phyloP scores from a whole-genome alignment of 2,113 vertebrate species.

The Todiramphus saurophagus region DNA sequence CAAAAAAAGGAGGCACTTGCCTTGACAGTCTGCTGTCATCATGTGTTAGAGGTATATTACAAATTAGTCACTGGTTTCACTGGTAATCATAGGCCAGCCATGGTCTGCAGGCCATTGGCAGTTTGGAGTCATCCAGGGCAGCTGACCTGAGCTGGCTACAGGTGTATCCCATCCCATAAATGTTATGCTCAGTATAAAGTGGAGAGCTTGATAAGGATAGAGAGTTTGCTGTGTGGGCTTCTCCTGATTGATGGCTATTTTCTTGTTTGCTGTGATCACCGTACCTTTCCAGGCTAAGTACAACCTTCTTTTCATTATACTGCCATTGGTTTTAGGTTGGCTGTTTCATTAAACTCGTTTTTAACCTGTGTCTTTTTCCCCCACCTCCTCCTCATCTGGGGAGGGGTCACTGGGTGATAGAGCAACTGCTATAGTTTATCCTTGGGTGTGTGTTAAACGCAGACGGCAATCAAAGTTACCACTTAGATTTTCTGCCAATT shows the following conservation, averaged over 20 bases:
- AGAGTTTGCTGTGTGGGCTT: not conserved
- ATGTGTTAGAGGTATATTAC: not conserved
- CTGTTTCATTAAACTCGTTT: not conserved
- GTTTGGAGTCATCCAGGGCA: not conserved
- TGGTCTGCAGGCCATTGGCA: not conserved
- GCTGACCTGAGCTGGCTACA: not conserved
- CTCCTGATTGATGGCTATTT: not conserved
- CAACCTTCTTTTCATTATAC: not conserved
- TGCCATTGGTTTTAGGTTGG: not conserved
- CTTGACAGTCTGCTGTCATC: not conserved
- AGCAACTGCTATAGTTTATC: not conserved
- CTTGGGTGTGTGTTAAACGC: not conserved
- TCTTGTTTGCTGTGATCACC: not conserved
- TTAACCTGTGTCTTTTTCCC: not conserved
- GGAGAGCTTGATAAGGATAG: not conserved
- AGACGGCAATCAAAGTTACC: not conserved
- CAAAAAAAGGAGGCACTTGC: not conserved
- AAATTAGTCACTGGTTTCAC: not conserved
- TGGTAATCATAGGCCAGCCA: not conserved
- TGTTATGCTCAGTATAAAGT: not conserved
- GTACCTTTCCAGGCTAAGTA: not conserved
- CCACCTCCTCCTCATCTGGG: not conserved
- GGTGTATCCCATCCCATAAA: not conserved
- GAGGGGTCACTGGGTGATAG: not conserved
- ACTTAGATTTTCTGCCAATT: constrained; percentile 1